A percentile compares a stretch with the other conserved stretches of the same genome.
Evolutionary conservation across 2,113 vertebrate species (phyloP).

Genomic region (Scortum barcoo): DNA sequence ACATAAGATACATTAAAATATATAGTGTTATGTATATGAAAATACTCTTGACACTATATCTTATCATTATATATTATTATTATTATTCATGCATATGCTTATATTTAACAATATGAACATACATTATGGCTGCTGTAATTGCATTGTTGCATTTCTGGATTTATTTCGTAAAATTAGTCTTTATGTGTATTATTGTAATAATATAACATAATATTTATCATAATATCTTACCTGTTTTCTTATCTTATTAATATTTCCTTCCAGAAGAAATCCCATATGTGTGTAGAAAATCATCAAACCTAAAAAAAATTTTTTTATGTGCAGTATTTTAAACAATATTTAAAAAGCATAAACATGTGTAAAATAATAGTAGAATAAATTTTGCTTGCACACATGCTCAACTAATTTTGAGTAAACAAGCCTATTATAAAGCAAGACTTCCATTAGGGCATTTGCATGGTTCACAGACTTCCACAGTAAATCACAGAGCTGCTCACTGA

Average conservation of each 20-base stretch:
- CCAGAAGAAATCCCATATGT: neutral
- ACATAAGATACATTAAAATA: too few species aligned
- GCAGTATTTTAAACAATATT: neutral
- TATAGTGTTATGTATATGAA: neutral
- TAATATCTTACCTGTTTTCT: neutral
- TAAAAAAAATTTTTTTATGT: neutral
- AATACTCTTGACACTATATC: too few species aligned
- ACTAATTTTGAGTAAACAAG: neutral
- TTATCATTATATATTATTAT: too few species aligned
- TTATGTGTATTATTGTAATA: neutral
- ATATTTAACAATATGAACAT: too few species aligned
- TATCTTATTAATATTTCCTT: neutral
- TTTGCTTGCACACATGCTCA: neutral
- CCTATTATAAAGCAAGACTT: neutral
- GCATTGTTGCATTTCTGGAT: too few species aligned
- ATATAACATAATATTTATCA: too few species aligned
- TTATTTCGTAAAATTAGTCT: neutral
- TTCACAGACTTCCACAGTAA: neutral
- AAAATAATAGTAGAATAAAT: neutral
- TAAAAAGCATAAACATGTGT: neutral
- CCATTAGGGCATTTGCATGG: neutral
- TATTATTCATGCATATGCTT: too few species aligned
- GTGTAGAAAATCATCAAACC: neutral
- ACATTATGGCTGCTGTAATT: too few species aligned
- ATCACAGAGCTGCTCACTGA: constrained; percentile 41